phyloP scores from a whole-genome alignment of 2,797 vertebrate genomes.

The Sebastiscus albofasciatus region DNA sequence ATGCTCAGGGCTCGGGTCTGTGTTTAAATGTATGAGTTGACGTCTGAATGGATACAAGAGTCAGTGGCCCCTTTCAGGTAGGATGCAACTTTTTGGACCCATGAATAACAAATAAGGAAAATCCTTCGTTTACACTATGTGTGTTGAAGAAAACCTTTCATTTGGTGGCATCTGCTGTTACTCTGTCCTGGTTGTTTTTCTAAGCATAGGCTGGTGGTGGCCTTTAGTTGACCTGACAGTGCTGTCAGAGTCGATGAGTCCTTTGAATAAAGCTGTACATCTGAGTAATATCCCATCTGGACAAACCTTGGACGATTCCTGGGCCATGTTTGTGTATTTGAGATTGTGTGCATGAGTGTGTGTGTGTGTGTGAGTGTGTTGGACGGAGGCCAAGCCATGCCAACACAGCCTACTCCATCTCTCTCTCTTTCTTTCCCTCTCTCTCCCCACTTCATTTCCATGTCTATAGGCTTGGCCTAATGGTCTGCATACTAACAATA shows the following conservation, averaged over 20 bases:
- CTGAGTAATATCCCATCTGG: constrained; percentile 76
- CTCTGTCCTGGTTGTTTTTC: constrained; percentile 47
- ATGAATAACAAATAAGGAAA: constrained; percentile 46
- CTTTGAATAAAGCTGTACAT: constrained; percentile 72
- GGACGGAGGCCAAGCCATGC: constrained; percentile 72
- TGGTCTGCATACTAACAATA: constrained; percentile 85
- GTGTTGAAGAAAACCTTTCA: constrained; percentile 1
- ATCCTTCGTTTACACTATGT: constrained; percentile 12
- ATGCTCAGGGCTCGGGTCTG: neutral
- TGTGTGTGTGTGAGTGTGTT: constrained; percentile 51
- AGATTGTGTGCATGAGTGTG: constrained; percentile 37
- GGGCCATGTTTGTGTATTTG: constrained; percentile 59
- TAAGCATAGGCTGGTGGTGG: constrained; percentile 46
- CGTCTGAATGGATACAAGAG: constrained; percentile 16
- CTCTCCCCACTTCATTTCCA: constrained; percentile 80
- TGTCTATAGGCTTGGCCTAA: constrained; percentile 81
- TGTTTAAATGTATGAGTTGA: constrained; percentile 20
- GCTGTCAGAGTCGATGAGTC: constrained; percentile 59
- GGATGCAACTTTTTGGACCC: constrained; percentile 12
- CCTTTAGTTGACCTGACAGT: constrained; percentile 75
- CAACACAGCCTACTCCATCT: constrained; percentile 80
- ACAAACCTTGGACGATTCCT: constrained; percentile 60
- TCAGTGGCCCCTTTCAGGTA: constrained; percentile 24
- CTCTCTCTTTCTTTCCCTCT: constrained; percentile 68
- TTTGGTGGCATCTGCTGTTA: constrained; percentile 27